Percentiles rank a stretch among this genome's conserved stretches.
Conservation (phyloP, 2,888 invertebrate genomes). For the Macrosiphum euphorbiae region DNA sequence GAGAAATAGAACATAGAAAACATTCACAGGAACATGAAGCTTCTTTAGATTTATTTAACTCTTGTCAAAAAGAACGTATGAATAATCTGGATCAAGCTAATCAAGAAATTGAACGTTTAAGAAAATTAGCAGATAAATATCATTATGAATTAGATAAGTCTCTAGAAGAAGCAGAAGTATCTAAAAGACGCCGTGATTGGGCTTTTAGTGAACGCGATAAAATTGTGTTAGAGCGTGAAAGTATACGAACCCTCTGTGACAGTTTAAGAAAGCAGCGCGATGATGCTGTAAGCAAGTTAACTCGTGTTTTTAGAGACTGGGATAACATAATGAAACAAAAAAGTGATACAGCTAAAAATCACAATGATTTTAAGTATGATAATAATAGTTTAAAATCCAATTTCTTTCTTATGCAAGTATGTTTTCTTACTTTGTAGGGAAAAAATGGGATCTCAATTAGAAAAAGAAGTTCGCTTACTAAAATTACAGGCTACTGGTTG, state of each 20-base stretch:
- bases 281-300: constrained; percentile 91
- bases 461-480: constrained; percentile 73
- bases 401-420: background rate
- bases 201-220: constrained; percentile 97
- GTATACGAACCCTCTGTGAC: constrained; percentile 94
- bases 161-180: constrained; percentile 74
- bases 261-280: constrained; percentile 93
- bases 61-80: constrained; percentile 76
- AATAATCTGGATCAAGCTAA: constrained; percentile 86
- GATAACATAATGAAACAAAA: constrained; percentile 89
- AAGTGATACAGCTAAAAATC: constrained; percentile 84
- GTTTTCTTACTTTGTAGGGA: constrained; percentile 71
- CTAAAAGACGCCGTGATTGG: constrained; percentile 92
- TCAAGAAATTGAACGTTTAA: constrained; percentile 86
- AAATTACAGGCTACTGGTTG: constrained; percentile 73
- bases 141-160: constrained; percentile 78
- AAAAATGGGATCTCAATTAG: constrained; percentile 79
- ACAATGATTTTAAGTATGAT: constrained; percentile 78
- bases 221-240: constrained; percentile 93
- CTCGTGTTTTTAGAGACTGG: constrained; percentile 91
- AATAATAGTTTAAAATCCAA: background rate
- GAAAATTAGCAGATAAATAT: constrained; percentile 87
- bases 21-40: constrained; percentile 69
- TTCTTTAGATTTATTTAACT: constrained; percentile 69
- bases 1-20: constrained; percentile 70